Conservation (phyloP, 1,140 invertebrate species). For the Scaptomyza graminum region DNA sequence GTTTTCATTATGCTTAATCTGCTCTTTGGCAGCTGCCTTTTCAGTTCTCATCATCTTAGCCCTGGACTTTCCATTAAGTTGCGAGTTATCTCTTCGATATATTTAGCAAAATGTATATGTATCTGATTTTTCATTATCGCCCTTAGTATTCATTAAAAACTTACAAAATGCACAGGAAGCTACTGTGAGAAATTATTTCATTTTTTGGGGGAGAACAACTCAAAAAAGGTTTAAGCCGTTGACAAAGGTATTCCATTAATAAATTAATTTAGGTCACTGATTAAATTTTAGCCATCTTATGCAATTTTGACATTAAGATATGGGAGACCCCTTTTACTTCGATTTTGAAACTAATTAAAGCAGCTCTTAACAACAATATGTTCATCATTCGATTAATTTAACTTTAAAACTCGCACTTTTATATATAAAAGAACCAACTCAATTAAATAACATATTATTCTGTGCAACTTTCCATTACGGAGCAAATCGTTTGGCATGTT, state of each 20-base stretch:
- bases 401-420: too few relatives aligned
- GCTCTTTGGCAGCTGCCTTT: constrained; percentile 36
- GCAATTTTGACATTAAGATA: constrained; percentile 20
- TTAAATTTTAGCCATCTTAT: constrained; percentile 28
- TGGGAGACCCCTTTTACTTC: neutral
- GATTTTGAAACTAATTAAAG: neutral
- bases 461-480: too few relatives aligned
- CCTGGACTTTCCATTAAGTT: constrained; percentile 42
- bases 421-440: neutral
- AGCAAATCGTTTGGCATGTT: constrained; percentile 5
- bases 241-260: constrained; percentile 30
- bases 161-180: constrained; percentile 50
- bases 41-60: constrained; percentile 20
- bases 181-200: constrained; percentile 22
- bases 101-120: neutral
- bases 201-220: neutral
- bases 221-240: neutral
- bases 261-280: constrained; percentile 35
- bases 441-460: constrained; percentile 1
- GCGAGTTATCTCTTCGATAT: constrained; percentile 31
- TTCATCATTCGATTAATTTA: too few relatives aligned
- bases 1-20: constrained; percentile 56
- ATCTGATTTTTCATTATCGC: constrained; percentile 45
- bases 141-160: constrained; percentile 50
- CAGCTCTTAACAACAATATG: too few relatives aligned